A percentile compares a stretch with the other conserved stretches of the same genome.
phyloP scores from a whole-genome alignment of 2,888 invertebrate species.

The Coleophora deauratella region DNA sequence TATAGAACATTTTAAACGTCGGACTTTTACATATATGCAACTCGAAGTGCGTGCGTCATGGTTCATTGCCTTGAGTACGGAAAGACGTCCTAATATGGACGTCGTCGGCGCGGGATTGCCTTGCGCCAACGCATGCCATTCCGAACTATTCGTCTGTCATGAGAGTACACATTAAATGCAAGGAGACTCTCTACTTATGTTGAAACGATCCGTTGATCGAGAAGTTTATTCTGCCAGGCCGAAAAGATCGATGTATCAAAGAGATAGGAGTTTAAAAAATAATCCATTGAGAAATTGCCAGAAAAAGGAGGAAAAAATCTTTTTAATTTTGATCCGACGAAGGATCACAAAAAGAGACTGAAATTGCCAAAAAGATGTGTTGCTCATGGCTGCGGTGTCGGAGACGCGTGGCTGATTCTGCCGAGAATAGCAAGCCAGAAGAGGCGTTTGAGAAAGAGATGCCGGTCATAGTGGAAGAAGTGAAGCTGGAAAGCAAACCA shows the following conservation, averaged over 20 bases:
- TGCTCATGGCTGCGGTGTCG: constrained; percentile 65
- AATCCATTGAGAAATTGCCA: not conserved
- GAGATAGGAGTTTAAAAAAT: not conserved
- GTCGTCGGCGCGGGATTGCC: constrained; percentile 51
- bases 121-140: constrained; percentile 66
- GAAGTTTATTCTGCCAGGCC: too few species aligned
- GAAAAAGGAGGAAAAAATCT: too few species aligned
- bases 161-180: constrained; percentile 9
- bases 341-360: constrained; percentile 25
- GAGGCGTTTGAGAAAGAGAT: constrained; percentile 40
- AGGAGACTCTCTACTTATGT: not conserved
- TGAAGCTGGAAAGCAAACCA: constrained; percentile 20
- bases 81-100: constrained; percentile 66
- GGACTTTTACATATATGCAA: constrained; percentile 17
- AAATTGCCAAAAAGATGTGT: constrained; percentile 48
- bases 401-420: constrained; percentile 52
- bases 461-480: constrained; percentile 5
- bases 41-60: constrained; percentile 47
- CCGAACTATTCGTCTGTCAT: constrained; percentile 43
- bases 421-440: constrained; percentile 32
- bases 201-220: not conserved
- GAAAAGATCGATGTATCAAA: not conserved
- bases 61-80: constrained; percentile 70
- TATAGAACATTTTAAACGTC: too few species aligned
- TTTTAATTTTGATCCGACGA: constrained; percentile 1